phyloP scores from a whole-genome alignment of 2,888 invertebrate species.

The Lypha dubia region DNA sequence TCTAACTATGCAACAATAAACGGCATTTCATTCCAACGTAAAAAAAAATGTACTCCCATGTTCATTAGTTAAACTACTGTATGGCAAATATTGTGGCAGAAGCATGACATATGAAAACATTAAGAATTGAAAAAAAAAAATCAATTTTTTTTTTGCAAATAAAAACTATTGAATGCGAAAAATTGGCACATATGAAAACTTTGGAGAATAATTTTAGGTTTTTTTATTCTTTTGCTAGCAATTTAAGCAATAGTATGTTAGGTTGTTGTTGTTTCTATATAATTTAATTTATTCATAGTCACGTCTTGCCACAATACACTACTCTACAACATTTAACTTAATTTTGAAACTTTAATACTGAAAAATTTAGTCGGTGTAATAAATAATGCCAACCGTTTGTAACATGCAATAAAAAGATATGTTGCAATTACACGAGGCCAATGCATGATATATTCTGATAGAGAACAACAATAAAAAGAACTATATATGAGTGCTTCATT shows the following conservation, averaged over 20 bases:
- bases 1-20: slow-evolving; percentile 17
- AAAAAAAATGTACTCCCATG: slow-evolving; percentile 67
- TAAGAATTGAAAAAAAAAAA: slow-evolving; percentile 11
- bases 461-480: too few relatives aligned
- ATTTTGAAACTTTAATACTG: not conserved
- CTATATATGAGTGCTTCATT: too few relatives aligned
- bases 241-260: slow-evolving; percentile 65
- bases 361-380: not conserved
- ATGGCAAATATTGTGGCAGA: slow-evolving; percentile 52
- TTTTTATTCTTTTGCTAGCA: slow-evolving; percentile 19
- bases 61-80: slow-evolving; percentile 71
- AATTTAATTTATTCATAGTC: slow-evolving; percentile 75
- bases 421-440: too few relatives aligned
- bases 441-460: too few relatives aligned
- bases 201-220: slow-evolving; percentile 11
- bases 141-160: not conserved
- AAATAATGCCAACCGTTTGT: not conserved
- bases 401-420: too few relatives aligned
- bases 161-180: slow-evolving; percentile 65
- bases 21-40: slow-evolving; percentile 26
- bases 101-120: slow-evolving; percentile 64
- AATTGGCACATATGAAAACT: slow-evolving; percentile 69
- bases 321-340: slow-evolving; percentile 50
- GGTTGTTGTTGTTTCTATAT: slow-evolving; percentile 56
- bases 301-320: slow-evolving; percentile 69